Evolutionary conservation across 2,888 invertebrate species (phyloP).

Genomic region (Perizoma flavofasciatum): DNA sequence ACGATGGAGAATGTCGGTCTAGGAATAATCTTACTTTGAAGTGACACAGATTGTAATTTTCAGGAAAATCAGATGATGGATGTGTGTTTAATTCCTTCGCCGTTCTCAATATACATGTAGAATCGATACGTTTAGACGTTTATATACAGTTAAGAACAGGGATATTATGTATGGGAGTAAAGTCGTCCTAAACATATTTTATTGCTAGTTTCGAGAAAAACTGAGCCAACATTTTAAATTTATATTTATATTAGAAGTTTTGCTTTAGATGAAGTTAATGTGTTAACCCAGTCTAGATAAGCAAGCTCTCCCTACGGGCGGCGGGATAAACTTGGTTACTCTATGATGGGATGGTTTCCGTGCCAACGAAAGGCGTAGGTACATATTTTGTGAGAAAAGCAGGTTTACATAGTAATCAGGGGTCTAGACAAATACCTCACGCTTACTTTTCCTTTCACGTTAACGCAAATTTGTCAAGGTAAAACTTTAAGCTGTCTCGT

Average conservation of each 20-base stretch:
- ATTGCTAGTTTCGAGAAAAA: slow-evolving; percentile 1
- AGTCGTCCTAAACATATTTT: not conserved
- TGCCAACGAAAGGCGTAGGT: slow-evolving; percentile 2
- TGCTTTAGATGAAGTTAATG: slow-evolving; percentile 3
- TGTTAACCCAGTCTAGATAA: slow-evolving; percentile 11
- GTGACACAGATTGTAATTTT: too few species aligned
- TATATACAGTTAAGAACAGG: not conserved
- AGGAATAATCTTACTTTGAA: too few species aligned
- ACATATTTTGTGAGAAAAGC: not conserved
- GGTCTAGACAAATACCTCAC: not conserved
- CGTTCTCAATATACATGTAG: too few species aligned
- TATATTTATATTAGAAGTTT: slow-evolving; percentile 7
- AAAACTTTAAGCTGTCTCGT: too few species aligned
- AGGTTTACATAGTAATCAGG: not conserved
- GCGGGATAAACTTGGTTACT: slow-evolving; percentile 11
- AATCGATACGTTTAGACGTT: too few species aligned
- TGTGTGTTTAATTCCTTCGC: too few species aligned
- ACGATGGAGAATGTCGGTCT: too few species aligned
- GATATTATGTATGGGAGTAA: not conserved
- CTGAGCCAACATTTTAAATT: not conserved
- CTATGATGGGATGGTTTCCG: slow-evolving; percentile 11
- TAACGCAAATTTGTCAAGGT: too few species aligned
- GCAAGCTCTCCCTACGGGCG: slow-evolving; percentile 6
- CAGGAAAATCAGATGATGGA: too few species aligned
- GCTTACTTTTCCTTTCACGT: too few species aligned